Evolutionary conservation across 2,888 invertebrate species (phyloP).

Genomic region (Agapetus fuscipes): DNA sequence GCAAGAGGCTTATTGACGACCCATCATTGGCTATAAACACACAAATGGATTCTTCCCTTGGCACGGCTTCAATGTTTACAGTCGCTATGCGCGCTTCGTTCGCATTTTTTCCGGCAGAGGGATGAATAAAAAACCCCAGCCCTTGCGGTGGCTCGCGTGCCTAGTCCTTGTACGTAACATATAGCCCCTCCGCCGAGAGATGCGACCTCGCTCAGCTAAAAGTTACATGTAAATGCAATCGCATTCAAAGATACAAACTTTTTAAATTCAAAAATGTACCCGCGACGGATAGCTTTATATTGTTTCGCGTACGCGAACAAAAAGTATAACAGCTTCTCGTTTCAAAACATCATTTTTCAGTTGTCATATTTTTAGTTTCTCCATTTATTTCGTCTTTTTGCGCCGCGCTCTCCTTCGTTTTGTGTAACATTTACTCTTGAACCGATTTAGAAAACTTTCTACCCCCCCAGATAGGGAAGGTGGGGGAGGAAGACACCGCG

Average conservation of each 20-base stretch:
- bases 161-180: too few relatives aligned
- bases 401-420: neutral
- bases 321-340: conserved; percentile 8
- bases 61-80: conserved; percentile 7
- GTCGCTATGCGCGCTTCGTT: conserved; percentile 4
- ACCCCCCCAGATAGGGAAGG: neutral
- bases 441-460: conserved; percentile 1
- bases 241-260: conserved; percentile 16
- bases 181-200: neutral
- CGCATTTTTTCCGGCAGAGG: conserved; percentile 3
- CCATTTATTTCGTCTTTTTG: conserved; percentile 9
- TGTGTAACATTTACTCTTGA: neutral
- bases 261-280: conserved; percentile 17
- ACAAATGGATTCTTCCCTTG: conserved; percentile 6
- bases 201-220: conserved; percentile 7
- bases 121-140: conserved; percentile 7
- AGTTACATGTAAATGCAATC: conserved; percentile 19
- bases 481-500: too few relatives aligned
- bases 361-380: conserved; percentile 13
- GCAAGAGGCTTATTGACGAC: conserved; percentile 10
- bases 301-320: conserved; percentile 6
- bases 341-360: conserved; percentile 18
- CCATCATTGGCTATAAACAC: conserved; percentile 11
- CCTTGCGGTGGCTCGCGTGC: conserved; percentile 1
- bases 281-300: conserved; percentile 5